Percentiles rank a stretch among this genome's conserved stretches.
phyloP scores from a whole-genome alignment of 2,113 vertebrate genomes.

The Uria aalge region DNA sequence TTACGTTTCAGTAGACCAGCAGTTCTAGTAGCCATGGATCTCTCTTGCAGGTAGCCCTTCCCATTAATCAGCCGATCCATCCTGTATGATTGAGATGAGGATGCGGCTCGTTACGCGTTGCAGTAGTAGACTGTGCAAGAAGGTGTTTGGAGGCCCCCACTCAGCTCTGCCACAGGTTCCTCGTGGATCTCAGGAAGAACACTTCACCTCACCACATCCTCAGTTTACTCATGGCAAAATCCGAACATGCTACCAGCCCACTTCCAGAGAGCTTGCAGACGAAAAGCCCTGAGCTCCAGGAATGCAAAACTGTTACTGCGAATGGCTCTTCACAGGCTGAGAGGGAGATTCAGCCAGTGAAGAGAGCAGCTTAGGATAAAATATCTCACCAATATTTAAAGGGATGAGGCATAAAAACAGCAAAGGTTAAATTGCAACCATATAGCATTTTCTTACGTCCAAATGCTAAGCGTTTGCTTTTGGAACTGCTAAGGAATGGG shows the following conservation, averaged over 20 bases:
- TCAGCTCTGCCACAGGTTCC: not conserved
- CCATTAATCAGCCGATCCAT: fast-evolving
- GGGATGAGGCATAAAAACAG: not conserved
- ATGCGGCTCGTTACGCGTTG: not conserved
- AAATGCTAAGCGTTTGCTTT: not conserved
- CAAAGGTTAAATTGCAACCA: not conserved
- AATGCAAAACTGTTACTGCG: not conserved
- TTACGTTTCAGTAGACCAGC: not conserved
- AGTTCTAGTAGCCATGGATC: not conserved
- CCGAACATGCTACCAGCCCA: not conserved
- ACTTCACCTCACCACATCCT: not conserved
- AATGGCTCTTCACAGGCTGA: not conserved
- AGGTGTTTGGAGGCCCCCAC: not conserved
- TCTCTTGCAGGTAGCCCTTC: not conserved
- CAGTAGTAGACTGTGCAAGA: not conserved
- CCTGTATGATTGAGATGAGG: not conserved
- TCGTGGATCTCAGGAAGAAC: not conserved
- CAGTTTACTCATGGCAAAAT: not conserved
- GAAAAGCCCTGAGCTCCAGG: not conserved
- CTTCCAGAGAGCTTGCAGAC: not conserved
- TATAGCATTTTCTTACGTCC: not conserved
- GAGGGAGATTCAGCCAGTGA: not conserved
- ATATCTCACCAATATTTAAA: not conserved
- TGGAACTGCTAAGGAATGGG: not conserved
- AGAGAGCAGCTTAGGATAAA: not conserved